Base-by-base conservation (phyloP, 2,797 vertebrate species). In the Sarcoramphus papa region DNA sequence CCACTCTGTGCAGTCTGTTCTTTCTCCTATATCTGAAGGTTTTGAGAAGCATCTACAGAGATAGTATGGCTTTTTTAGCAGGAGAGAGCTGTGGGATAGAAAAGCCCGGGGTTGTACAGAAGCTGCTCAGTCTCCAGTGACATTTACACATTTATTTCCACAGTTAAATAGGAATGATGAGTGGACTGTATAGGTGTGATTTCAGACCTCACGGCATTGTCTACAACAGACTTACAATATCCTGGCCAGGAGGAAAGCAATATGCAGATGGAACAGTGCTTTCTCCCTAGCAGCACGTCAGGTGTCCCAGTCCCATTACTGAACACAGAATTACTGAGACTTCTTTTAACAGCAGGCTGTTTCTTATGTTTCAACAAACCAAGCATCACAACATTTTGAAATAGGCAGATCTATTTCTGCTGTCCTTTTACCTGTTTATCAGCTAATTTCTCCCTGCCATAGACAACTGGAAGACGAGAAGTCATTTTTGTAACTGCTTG, bases 161-260 rank as follows among this genome's bases (percentile, higher is more conserved):
- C 33, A 53, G 23, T 86, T 67, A 60, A 74, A 50, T 12, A 63
- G 17, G 43, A 74, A 30, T 63, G 33, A 59, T 64, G 35, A 60
- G 15, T 33, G 59, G 75, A 62, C 35, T 6, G 1, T 50, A 16
- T 54, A 40, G 33, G 8, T 88, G 40, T 51, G 51, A 85, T 67
- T 84, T 91, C 65, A 78, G 60, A 70, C 35, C 9, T 85, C 47
- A 5, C 47, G 23, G 10, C 19, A 43, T 59, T 85, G 22, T 41
- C 48, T 57, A 18, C 20, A 51, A 40, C 24, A 54, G 63, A 70
- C 0, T 9, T 77, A 70, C 0, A 68, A 17, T 50, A 40, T 48
- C 54, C 77, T 88, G 67, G 41, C 91, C 88, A 96, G 91, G 95
- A 78, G 83, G 73, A 95, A 93, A 89, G 78, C 50, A 92, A 54